Conservation (phyloP, 2,888 invertebrate species). For the Drosophila crucigera region DNA sequence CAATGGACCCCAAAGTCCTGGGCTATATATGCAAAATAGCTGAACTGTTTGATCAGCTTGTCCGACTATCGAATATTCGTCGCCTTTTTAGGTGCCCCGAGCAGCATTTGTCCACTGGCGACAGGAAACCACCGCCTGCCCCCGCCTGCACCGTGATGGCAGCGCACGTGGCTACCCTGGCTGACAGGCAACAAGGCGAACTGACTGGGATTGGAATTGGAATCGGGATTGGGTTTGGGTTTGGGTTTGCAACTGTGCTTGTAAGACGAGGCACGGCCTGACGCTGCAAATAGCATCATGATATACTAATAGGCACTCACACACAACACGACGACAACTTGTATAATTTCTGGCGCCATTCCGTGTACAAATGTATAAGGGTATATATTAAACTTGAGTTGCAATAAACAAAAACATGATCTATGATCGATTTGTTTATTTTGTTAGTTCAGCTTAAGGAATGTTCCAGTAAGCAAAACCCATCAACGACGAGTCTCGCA, state of each 20-base stretch:
- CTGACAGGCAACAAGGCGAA: constrained; percentile 56
- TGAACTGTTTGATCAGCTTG: constrained; percentile 67
- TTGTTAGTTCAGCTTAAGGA: neutral
- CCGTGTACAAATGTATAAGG: constrained; percentile 18
- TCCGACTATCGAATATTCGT: constrained; percentile 74
- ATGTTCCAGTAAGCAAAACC: neutral
- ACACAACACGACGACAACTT: constrained; percentile 4
- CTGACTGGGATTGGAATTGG: constrained; percentile 20
- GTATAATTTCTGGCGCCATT: constrained; percentile 51
- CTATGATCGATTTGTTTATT: neutral
- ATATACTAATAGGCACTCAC: constrained; percentile 29
- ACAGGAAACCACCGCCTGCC: constrained; percentile 54
- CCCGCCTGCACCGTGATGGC: neutral
- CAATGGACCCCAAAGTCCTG: constrained; percentile 16
- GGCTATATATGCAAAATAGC: constrained; percentile 48
- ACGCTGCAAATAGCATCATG: constrained; percentile 44
- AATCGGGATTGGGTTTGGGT: neutral
- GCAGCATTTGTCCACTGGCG: constrained; percentile 45
- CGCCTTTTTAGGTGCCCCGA: constrained; percentile 53
- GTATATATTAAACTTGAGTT: constrained; percentile 1
- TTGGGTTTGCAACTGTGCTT: constrained; percentile 16
- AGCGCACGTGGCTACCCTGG: constrained; percentile 61
- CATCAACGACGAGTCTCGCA: neutral
- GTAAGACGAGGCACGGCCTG: constrained; percentile 31
- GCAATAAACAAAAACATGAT: neutral